Evolutionary conservation across 2,113 vertebrate genomes (phyloP), one percentile per base, ranked within the genome.

Genomic region (Chaenocephalus aceratus): DNA sequence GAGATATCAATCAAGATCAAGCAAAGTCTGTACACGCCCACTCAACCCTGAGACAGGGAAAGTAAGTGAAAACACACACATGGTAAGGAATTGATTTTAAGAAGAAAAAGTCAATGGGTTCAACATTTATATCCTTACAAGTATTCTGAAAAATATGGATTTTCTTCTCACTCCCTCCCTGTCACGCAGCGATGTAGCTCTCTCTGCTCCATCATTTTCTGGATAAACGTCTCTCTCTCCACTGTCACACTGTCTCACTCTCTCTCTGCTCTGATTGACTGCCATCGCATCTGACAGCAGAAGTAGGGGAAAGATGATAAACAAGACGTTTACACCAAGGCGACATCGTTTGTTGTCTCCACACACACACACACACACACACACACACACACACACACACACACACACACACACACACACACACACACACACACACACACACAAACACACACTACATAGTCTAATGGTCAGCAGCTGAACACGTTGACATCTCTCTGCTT

Each of bases 241-340:
- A 30, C 54, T 57, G 54, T 36, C 58, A 15, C 7, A 2, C 11
- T 57, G 56, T 67, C 53, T 60, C 18, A 41, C 36, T 48, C 46
- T 56, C 26, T 41, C 30, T 75, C 34, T 16, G 36, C 69, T 30
- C 44, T 79, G 80, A 89, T 78, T 75, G 85, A 84, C 70, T 76
- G 81, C 83, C 87, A 80, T 91, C 85, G 48, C 75, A 78, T 80
- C 78, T 82, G 87, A 89, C 85, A 86, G 85, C 74, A n/a, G 46
- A 56, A 75, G 52, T 36, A 2, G 60, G 46, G 60, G 62, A 61
- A 75, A 61, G 84, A 85, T 85, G 86, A 88, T 78, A 85, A 88
- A 86, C 79, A 86, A 90, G 89, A 86, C 45, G 7, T 75, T 83
- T 84, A 90, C 81, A 75, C 62, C 52, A 16, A 36, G 44, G 77